A percentile compares a stretch with the other conserved stretches of the same genome.
These are phyloP conservation scores for Cryptoprocta ferox DNA, from an alignment of 2,797 vertebrate genomes.

Conservation along the genomic window DNA sequence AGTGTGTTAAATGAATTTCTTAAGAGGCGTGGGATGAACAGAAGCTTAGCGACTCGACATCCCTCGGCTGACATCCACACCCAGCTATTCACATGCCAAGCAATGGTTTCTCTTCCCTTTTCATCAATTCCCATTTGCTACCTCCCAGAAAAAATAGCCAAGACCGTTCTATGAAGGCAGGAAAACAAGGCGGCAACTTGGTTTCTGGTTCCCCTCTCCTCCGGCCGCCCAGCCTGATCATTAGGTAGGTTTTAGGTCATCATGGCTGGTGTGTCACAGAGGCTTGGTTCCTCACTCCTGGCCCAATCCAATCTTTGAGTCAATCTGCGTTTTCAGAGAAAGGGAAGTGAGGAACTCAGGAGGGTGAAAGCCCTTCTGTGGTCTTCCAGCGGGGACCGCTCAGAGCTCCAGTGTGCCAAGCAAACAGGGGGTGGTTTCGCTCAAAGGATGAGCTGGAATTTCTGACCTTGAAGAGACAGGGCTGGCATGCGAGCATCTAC, in stretches of 20 bases:
- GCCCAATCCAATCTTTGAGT: not conserved
- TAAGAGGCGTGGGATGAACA: not conserved
- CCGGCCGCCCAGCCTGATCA: not conserved
- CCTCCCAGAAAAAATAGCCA: not conserved
- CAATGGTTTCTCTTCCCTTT: not conserved
- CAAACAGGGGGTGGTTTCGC: not conserved
- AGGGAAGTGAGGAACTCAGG: not conserved
- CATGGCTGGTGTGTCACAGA: fast-evolving
- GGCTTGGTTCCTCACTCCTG: not conserved
- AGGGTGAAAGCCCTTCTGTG: fast-evolving
- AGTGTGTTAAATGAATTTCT: not conserved
- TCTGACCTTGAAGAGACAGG: not conserved
- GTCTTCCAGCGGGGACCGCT: not conserved
- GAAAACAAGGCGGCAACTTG: not conserved
- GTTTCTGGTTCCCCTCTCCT: not conserved
- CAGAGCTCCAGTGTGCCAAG: not conserved
- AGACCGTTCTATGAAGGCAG: constrained; percentile 2
- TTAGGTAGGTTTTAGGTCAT: not conserved
- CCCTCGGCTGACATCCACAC: not conserved
- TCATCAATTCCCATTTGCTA: not conserved
- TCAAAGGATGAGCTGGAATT: not conserved
- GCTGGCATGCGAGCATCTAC: fast-evolving
- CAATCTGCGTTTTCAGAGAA: not conserved
- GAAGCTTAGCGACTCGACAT: not conserved
- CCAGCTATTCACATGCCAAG: not conserved